Evolutionary conservation across 2,113 vertebrate species (phyloP).

Genomic region (Paradoxurus hermaphroditus): DNA sequence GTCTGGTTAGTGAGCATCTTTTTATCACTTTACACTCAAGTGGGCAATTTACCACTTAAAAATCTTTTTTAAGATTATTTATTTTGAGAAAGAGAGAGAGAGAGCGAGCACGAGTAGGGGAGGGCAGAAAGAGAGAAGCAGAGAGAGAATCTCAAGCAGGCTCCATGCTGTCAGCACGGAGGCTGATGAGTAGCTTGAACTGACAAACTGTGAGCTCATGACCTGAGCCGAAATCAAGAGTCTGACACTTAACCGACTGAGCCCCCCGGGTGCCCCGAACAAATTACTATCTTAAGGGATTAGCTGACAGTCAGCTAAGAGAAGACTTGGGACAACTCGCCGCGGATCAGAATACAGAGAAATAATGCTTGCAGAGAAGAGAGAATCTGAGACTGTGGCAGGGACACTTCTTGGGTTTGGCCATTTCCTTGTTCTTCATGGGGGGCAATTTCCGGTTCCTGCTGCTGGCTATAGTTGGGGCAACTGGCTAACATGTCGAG

Average conservation of each 20-base stretch:
- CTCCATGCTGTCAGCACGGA: too few relatives aligned
- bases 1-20: constrained; percentile 41
- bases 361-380: background rate
- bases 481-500: background rate
- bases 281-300: background rate
- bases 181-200: too few relatives aligned
- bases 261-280: too few relatives aligned
- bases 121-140: too few relatives aligned
- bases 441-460: background rate
- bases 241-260: too few relatives aligned
- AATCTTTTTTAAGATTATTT: too few relatives aligned
- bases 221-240: too few relatives aligned
- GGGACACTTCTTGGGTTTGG: background rate
- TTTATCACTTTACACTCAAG: constrained; percentile 54
- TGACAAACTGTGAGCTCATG: too few relatives aligned
- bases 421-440: fast-evolving
- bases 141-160: too few relatives aligned
- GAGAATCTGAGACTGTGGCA: background rate
- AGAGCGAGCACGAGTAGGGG: too few relatives aligned
- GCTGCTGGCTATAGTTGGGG: constrained; percentile 22
- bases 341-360: background rate
- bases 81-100: too few relatives aligned
- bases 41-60: constrained; percentile 12
- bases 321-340: background rate
- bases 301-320: background rate